Conservation (phyloP, 1,140 invertebrate species). For the Drosophila hydei region DNA sequence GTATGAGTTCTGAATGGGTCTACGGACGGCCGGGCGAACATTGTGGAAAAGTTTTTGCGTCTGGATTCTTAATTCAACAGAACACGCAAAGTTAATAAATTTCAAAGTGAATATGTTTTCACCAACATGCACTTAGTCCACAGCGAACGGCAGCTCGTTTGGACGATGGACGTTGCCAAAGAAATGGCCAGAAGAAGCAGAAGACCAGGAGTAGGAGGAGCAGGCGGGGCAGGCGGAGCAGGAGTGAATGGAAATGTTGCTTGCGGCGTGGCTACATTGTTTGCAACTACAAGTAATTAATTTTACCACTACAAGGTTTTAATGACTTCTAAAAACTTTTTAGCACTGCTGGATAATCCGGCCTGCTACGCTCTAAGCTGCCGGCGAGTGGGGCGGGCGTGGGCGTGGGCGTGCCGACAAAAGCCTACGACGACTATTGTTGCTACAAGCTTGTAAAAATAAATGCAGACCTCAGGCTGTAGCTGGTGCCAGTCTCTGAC, state of each 20-base stretch:
- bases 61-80: constrained; percentile 78
- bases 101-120: constrained; percentile 82
- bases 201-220: constrained; percentile 2
- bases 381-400: not conserved
- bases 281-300: constrained; percentile 84
- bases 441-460: constrained; percentile 77
- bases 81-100: constrained; percentile 81
- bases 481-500: constrained; percentile 27
- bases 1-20: constrained; percentile 59
- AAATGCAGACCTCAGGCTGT: constrained; percentile 48
- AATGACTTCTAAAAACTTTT: constrained; percentile 83
- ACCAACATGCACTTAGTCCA: constrained; percentile 78
- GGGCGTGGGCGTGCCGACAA: constrained; percentile 67
- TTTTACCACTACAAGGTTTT: constrained; percentile 84
- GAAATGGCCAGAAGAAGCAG: constrained; percentile 6
- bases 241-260: constrained; percentile 71
- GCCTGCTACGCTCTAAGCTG: constrained; percentile 40
- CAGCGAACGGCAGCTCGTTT: constrained; percentile 32
- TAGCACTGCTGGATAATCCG: constrained; percentile 81
- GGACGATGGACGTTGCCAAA: constrained; percentile 34
- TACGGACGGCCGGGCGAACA: constrained; percentile 65
- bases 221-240: not conserved
- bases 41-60: constrained; percentile 71
- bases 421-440: constrained; percentile 75
- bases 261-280: constrained; percentile 82